Evolutionary conservation across 2,888 invertebrate genomes (phyloP), one percentile per base, ranked within the genome.

Genomic region (Colostygia pectinataria): DNA sequence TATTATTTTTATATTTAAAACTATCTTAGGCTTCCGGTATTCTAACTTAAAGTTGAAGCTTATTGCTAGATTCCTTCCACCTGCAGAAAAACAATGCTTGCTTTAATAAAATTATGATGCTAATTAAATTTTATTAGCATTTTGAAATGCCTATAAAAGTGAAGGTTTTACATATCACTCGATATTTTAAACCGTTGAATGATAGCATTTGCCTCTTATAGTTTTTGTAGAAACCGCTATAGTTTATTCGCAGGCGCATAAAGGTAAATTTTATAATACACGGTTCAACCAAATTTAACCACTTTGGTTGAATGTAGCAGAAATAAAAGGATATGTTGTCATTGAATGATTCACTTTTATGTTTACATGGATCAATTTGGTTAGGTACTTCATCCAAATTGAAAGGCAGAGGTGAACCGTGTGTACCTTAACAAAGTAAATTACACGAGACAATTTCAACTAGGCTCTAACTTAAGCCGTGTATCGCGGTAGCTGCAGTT

Each of bases 361-460:
- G n/a, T n/a, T n/a, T n/a, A n/a, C n/a, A n/a, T n/a, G n/a, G n/a
- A n/a, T n/a, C n/a, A n/a, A n/a, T n/a, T n/a, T n/a, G n/a, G n/a
- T n/a, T n/a, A n/a, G n/a, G n/a, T n/a, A n/a, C n/a, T n/a, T n/a
- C n/a, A n/a, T n/a, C n/a, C n/a, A n/a, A n/a, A n/a, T n/a, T n/a
- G n/a, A n/a, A n/a, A n/a, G n/a, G n/a, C n/a, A n/a, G n/a, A n/a
- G n/a, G n/a, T n/a, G n/a, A n/a, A n/a, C n/a, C n/a, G n/a, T n/a
- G n/a, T n/a, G n/a, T n/a, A 45, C 41, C 13, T 40, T 36, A 50
- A 43, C 38, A 40, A 32, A 42, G 33, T 34, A 33, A 23, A 38
- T 39, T 34, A 50, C 53, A 59, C 63, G 60, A 67, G 61, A 58
- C 53, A 36, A 51, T 55, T 51, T 52, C 54, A 47, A 27, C 36